phyloP scores from a whole-genome alignment of 2,113 vertebrate genomes.

The Stercorarius parasiticus region DNA sequence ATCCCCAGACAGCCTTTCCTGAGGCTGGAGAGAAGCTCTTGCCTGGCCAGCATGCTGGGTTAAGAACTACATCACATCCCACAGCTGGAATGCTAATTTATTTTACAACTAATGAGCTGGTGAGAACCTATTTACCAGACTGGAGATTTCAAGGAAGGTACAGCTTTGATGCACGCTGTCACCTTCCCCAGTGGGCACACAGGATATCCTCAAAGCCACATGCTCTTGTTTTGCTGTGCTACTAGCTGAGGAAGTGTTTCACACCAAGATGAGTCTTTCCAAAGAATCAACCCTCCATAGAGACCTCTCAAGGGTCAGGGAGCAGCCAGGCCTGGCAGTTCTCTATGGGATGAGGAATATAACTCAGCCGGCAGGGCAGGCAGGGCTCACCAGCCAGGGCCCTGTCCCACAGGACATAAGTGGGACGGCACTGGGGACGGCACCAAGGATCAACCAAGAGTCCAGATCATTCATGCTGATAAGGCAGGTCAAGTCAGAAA shows the following conservation, averaged over 20 bases:
- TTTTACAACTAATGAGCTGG: slow-evolving; percentile 14
- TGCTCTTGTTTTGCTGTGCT: not conserved
- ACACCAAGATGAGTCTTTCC: not conserved
- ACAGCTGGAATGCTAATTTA: not conserved
- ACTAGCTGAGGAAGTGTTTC: slow-evolving; percentile 10
- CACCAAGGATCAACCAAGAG: not conserved
- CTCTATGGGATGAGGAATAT: not conserved
- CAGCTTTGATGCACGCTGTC: not conserved
- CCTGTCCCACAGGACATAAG: not conserved
- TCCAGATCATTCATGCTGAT: not conserved
- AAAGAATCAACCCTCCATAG: not conserved
- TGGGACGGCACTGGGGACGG: not conserved
- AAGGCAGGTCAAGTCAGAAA: not conserved
- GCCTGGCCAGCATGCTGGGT: not conserved
- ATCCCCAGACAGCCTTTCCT: not conserved
- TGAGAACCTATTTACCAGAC: not conserved
- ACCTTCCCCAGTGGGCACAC: not conserved
- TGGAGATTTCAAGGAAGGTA: not conserved
- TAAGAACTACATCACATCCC: not conserved
- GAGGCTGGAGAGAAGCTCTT: not conserved
- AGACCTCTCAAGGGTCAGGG: not conserved
- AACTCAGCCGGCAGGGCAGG: not conserved
- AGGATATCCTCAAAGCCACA: not conserved
- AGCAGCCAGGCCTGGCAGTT: not conserved
- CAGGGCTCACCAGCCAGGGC: not conserved